phyloP scores from a whole-genome alignment of 2,797 vertebrate genomes.

The Myotis myotis region DNA sequence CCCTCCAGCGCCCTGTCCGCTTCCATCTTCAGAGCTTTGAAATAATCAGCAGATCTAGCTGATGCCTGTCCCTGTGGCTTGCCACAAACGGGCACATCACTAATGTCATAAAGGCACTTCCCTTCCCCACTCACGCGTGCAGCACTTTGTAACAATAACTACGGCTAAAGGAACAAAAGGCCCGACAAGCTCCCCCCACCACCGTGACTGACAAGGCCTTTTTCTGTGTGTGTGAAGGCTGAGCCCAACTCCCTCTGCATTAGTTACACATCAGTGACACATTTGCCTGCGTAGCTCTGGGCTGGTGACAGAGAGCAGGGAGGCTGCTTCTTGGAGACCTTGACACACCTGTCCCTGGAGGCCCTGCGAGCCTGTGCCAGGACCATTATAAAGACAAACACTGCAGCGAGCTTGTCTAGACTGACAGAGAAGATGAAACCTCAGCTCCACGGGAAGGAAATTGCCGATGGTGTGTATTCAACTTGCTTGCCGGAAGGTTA shows the following conservation, averaged over 20 bases:
- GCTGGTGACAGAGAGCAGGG: background rate
- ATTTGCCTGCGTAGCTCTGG: constrained; percentile 14
- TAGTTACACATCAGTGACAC: constrained; percentile 64
- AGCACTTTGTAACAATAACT: constrained; percentile 68
- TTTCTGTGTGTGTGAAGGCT: constrained; percentile 56
- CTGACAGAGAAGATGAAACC: constrained; percentile 50
- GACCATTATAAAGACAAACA: constrained; percentile 57
- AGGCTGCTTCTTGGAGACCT: constrained; percentile 37
- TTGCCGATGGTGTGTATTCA: constrained; percentile 28
- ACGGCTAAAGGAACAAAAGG: constrained; percentile 62
- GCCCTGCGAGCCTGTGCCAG: background rate
- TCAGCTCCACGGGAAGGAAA: constrained; percentile 11
- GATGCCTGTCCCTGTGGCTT: background rate
- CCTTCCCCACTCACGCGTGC: background rate
- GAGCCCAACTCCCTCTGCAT: constrained; percentile 39
- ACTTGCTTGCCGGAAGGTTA: background rate
- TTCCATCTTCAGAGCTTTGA: constrained; percentile 36
- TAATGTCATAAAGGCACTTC: background rate
- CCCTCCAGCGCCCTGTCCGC: background rate
- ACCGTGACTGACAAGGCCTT: constrained; percentile 42
- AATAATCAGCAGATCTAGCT: constrained; percentile 34
- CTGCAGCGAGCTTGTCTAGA: background rate
- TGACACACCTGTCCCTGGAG: background rate
- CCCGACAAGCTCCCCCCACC: background rate
- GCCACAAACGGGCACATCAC: constrained; percentile 1